phyloP scores from a whole-genome alignment of 2,888 invertebrate species.

The Papilio gigon region DNA sequence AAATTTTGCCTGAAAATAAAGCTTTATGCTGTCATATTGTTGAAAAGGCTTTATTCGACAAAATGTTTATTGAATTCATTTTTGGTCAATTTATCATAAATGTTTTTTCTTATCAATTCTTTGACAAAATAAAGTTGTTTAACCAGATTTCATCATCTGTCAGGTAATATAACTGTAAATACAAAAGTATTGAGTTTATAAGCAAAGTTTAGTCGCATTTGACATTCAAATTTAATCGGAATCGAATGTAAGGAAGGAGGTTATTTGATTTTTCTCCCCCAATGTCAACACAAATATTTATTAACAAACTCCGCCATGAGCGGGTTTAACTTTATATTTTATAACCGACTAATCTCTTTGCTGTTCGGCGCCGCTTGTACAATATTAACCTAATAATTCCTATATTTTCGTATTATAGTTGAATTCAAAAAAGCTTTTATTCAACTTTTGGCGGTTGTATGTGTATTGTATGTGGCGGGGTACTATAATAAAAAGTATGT shows the following conservation, averaged over 20 bases:
- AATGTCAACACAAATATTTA: conserved; percentile 7
- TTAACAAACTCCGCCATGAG: conserved; percentile 9
- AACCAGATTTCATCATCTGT: neutral
- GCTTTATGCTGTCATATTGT: too few species aligned
- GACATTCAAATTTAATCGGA: neutral
- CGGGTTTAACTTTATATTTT: conserved; percentile 10
- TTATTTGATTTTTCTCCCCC: neutral
- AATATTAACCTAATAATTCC: neutral
- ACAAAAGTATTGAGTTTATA: neutral
- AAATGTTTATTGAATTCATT: too few species aligned
- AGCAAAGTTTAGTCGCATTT: neutral
- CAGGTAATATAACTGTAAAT: too few species aligned
- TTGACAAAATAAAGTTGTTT: too few species aligned
- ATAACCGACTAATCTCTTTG: conserved; percentile 15
- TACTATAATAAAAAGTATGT: too few species aligned
- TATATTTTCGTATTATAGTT: neutral
- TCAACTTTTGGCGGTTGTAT: too few species aligned
- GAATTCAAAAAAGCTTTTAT: too few species aligned
- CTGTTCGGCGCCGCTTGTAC: neutral
- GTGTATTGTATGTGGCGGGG: too few species aligned
- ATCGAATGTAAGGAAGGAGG: neutral
- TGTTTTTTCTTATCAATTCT: neutral
- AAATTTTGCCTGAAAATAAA: too few species aligned
- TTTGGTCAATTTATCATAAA: too few species aligned
- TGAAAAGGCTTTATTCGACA: too few species aligned